phyloP scores from a whole-genome alignment of 2,113 vertebrate genomes.

The Sterna hirundo region DNA sequence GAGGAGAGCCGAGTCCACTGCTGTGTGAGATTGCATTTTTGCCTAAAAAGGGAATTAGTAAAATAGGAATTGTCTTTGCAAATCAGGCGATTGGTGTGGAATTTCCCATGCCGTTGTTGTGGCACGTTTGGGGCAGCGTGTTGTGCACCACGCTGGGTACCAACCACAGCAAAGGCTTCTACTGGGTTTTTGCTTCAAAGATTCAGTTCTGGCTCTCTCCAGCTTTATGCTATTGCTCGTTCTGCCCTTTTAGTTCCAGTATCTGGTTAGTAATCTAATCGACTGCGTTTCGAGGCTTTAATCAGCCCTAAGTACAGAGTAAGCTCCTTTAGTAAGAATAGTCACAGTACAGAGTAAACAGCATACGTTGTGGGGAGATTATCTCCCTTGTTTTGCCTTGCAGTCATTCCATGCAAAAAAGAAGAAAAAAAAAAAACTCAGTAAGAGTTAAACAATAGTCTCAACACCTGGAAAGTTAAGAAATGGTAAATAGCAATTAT shows the following conservation, averaged over 20 bases:
- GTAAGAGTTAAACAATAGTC: neutral
- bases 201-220: neutral
- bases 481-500: neutral
- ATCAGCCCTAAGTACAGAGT: neutral
- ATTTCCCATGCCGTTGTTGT: rapidly evolving
- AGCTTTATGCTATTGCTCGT: neutral
- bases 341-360: neutral
- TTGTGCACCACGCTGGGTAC: rapidly evolving
- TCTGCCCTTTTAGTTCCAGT: neutral
- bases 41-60: neutral
- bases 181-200: neutral
- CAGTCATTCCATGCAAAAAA: neutral
- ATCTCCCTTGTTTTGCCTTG: neutral
- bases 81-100: neutral
- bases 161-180: too few species aligned
- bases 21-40: neutral
- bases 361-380: rapidly evolving
- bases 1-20: neutral
- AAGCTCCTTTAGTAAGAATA: neutral
- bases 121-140: rapidly evolving
- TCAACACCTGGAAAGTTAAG: neutral
- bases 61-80: neutral
- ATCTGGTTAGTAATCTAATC: neutral
- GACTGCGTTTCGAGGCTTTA: neutral
- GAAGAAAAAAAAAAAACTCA: neutral